Conservation (phyloP, 1,140 invertebrate species). For the Drosophila asahinai region DNA sequence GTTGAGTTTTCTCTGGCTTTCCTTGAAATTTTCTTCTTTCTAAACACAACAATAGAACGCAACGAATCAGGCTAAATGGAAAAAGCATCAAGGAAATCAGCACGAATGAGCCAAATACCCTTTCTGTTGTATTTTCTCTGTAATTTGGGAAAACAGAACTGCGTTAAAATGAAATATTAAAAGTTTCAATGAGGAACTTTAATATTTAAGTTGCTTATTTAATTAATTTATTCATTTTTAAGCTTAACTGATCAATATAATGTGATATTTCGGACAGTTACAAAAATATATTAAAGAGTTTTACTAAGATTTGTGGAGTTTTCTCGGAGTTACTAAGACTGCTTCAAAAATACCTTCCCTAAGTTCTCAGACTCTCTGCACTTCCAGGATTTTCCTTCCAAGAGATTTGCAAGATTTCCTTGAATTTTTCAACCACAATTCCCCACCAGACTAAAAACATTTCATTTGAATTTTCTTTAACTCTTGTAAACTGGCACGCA, state of each 20-base stretch:
- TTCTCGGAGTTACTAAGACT: too few species aligned
- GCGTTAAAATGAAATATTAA: accelerated
- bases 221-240: too few species aligned
- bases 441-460: neutral
- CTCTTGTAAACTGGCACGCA: conserved; percentile 8
- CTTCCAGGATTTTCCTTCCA: neutral
- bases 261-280: too few species aligned
- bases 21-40: conserved; percentile 26
- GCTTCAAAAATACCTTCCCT: too few species aligned
- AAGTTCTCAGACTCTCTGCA: neutral
- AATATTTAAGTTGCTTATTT: too few species aligned
- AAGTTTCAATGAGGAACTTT: too few species aligned
- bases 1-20: conserved; percentile 6
- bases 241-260: too few species aligned
- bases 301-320: too few species aligned
- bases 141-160: neutral
- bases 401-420: neutral
- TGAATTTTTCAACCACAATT: neutral
- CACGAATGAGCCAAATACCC: neutral
- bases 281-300: too few species aligned
- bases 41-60: conserved; percentile 29
- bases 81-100: neutral
- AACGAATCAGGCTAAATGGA: conserved; percentile 41
- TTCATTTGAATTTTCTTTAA: conserved; percentile 9
- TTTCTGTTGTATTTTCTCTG: neutral